Evolutionary conservation across 1,140 invertebrate species (phyloP), one percentile per base, ranked within the genome.

Genomic region (Capitella teleta): DNA sequence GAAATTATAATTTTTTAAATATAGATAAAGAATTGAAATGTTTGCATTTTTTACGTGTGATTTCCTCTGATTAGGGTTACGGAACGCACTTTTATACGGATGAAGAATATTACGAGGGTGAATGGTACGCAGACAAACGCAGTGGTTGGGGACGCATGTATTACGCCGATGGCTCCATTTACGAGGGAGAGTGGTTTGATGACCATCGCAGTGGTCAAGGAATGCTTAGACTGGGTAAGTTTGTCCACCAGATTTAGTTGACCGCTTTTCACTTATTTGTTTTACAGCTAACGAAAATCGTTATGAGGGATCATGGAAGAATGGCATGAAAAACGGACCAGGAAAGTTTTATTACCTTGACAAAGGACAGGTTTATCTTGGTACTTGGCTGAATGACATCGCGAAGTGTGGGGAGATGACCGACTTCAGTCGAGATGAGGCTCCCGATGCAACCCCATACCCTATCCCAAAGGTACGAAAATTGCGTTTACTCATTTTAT

Each of bases 171-270:
- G 70, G 70, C 8, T 66, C 63, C 23, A 70, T 70, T 26, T 74
- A 74, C 57, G 73, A 74, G 57, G 73, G 73, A 43, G 70, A 74
- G 56, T 74, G 73, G 73, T 67, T 58, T 48, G 67, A 73, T 61
- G 68, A 73, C 47, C 44, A 66, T 44, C 51, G 68, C 41, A 66
- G 62, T 61, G 73, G 73, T 14, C 62, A 69, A 52, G 73, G 73
- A 43, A 72, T 73, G 65, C 40, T 71, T 8, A 54, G 68, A 56
- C 52, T 67, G 45, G 59, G 70, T 73, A 58, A 57, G 63, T 28
- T 26, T 24, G 28, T 32, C 30, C n/a, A n/a, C n/a, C n/a, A n/a
- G n/a, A 12, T 34, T 34, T 34, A 34, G 16, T 34, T 34, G 16
- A 34, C 16, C 16, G 10, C 10, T 34, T 34, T 12, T 34, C 19